phyloP scores from a whole-genome alignment of 2,888 invertebrate genomes.

The Exocentrus adspersus region DNA sequence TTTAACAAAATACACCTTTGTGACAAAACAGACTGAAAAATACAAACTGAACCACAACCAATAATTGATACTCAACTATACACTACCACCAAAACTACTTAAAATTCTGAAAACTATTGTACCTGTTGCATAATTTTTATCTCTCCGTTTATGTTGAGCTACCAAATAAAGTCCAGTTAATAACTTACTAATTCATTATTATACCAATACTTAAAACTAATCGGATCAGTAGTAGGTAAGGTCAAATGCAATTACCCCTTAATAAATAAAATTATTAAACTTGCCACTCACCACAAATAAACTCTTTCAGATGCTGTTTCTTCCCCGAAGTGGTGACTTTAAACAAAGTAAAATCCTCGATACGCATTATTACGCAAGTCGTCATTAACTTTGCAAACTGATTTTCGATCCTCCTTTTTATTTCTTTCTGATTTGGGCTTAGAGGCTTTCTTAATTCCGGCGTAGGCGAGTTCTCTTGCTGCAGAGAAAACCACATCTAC shows the following conservation, averaged over 20 bases:
- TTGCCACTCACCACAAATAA: conserved; percentile 76
- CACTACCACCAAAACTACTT: conserved; percentile 20
- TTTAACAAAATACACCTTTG: not conserved
- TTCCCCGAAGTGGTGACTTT: conserved; percentile 81
- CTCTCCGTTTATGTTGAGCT: conserved; percentile 70
- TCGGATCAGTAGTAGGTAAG: too few relatives aligned
- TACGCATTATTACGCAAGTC: conserved; percentile 86
- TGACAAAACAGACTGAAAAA: too few relatives aligned
- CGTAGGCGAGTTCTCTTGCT: conserved; percentile 13
- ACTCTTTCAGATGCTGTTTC: conserved; percentile 82
- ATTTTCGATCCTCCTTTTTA: conserved; percentile 74
- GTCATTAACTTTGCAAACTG: conserved; percentile 91
- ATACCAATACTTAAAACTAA: not conserved
- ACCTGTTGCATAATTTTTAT: conserved; percentile 60
- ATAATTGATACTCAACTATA: conserved; percentile 10
- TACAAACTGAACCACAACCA: conserved; percentile 9
- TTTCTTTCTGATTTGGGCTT: conserved; percentile 62
- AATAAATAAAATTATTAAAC: too few relatives aligned
- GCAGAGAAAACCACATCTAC: too few relatives aligned
- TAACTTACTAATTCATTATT: too few relatives aligned
- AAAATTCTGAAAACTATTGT: conserved; percentile 33
- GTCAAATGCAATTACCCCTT: too few relatives aligned
- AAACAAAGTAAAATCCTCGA: conserved; percentile 92
- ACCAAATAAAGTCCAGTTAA: conserved; percentile 51
- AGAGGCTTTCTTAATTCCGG: conserved; percentile 42